Evolutionary conservation across 2,113 vertebrate species (phyloP).

Genomic region (Calonectris borealis): DNA sequence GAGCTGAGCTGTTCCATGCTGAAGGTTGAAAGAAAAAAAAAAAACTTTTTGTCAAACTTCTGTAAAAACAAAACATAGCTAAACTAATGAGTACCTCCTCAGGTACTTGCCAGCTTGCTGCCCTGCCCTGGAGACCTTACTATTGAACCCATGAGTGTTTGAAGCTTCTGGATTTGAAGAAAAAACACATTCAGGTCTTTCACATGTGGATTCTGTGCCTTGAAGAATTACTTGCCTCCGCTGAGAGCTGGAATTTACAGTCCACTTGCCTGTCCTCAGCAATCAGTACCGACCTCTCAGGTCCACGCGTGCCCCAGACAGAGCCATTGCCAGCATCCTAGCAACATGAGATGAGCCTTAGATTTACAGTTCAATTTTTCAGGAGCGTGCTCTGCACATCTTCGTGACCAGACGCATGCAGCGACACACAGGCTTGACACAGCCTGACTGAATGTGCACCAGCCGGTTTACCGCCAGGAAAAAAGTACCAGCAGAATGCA

Average conservation of each 20-base stretch:
- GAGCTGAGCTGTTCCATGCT: background rate
- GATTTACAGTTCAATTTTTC: background rate
- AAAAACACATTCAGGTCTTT: fast-evolving
- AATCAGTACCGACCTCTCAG: background rate
- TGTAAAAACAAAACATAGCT: background rate
- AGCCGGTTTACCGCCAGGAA: background rate
- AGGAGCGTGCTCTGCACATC: background rate
- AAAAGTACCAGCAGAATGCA: background rate
- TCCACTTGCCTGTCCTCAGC: background rate
- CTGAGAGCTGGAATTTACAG: background rate
- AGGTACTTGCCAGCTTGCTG: background rate
- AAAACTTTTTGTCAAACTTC: background rate
- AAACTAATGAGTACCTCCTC: background rate
- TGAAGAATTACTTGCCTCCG: background rate
- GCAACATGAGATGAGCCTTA: background rate
- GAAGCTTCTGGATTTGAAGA: background rate
- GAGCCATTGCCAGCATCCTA: background rate
- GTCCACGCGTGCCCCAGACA: fast-evolving
- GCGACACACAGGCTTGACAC: background rate
- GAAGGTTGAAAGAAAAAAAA: background rate
- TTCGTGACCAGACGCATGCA: background rate
- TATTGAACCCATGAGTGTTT: background rate
- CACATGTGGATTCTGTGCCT: background rate
- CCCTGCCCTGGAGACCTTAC: background rate
- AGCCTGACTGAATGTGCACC: background rate